Conservation (phyloP, 1,140 invertebrate species). For the Dryas iulia region DNA sequence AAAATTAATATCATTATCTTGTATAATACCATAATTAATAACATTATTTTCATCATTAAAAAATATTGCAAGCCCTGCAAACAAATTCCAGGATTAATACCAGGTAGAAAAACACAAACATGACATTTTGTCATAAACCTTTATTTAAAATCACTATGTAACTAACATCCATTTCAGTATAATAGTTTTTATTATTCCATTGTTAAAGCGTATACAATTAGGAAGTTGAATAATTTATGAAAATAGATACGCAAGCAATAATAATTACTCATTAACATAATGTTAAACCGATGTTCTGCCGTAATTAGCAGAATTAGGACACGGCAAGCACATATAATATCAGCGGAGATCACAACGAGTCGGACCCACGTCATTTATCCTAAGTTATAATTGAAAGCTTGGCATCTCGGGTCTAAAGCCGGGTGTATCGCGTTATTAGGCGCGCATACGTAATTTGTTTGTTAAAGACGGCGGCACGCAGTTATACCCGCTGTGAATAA, state of each 20-base stretch:
- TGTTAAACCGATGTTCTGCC: neutral
- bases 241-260: neutral
- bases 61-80: no score
- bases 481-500: slow-evolving; percentile 77
- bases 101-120: no score
- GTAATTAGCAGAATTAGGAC: slow-evolving; percentile 28
- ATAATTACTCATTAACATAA: neutral
- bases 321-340: slow-evolving; percentile 19
- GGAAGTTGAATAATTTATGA: neutral
- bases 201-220: neutral
- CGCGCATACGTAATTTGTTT: slow-evolving; percentile 79
- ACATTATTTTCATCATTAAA: no score
- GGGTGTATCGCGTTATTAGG: slow-evolving; percentile 75
- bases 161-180: neutral
- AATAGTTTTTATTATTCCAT: neutral
- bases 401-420: slow-evolving; percentile 59
- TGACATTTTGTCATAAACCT: no score
- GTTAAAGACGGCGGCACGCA: slow-evolving; percentile 76
- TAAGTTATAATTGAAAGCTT: slow-evolving; percentile 76
- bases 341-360: slow-evolving; percentile 18
- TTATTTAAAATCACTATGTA: neutral
- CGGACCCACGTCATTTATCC: slow-evolving; percentile 56
- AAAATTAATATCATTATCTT: no score
- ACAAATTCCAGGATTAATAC: no score
- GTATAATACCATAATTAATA: no score